Base-by-base conservation (phyloP, 2,888 invertebrate species). In the Diogma glabrata region DNA sequence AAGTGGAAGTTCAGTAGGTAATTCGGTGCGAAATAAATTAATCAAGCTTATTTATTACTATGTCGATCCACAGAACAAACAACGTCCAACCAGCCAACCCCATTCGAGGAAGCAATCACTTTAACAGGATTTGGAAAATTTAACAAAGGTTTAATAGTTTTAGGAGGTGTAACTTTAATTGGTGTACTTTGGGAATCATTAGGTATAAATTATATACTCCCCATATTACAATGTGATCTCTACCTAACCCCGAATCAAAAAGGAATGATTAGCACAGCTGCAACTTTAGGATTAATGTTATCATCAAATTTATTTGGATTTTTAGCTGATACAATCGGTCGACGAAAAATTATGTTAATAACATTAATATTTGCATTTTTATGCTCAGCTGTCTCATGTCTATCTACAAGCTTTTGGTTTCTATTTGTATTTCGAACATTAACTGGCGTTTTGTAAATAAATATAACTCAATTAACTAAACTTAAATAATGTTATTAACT, bases 241-340 rank as follows among this genome's bases (percentile, higher is more conserved):
- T 57, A 63, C 16, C 59, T 71, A 56, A 61, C 63, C 6, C 67
- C 69, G 3, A 58, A 60, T 23, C 63, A 70, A 52, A 69, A 67
- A 46, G 72, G 72, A 12, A 63, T 67, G 49, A 61, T 72, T 40
- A 66, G 65, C 53, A 69, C 69, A 14, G 63, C 66, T 23, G 66
- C 68, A 6, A 67, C 70, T 60, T 61, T 66, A 28, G 72, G 72
- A 58, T 74, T 75, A 58, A 72, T 77, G 30, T 60, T 70, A 4
- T 73, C 74, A 47, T 76, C 76, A 2, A 73, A 75, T 61, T 59
- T 76, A 43, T 77, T 76, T 76, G 78, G 78, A 8, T 74, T 72
- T 57, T 57, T 76, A 33, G 76, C 75, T 0, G 77, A 77, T 56
- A 73, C 73, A 6, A 67, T 63, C 52, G 78, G 78, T 8, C 60